Base-by-base conservation (phyloP, 1,140 invertebrate species). In the Steinernema feltiae region DNA sequence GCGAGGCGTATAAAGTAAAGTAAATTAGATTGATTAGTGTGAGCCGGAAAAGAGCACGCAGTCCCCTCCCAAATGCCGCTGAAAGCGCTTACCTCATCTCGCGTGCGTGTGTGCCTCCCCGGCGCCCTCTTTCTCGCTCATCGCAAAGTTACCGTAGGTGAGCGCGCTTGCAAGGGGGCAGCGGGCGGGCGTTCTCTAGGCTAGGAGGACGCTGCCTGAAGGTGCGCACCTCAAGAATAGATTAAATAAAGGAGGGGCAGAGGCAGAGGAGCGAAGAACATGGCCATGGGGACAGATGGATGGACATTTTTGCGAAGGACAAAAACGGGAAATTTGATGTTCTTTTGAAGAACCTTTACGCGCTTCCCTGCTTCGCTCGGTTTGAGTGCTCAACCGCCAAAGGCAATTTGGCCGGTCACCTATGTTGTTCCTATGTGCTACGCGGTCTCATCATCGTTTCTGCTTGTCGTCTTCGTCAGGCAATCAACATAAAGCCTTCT, bases 1-100 rank as follows among this genome's bases (percentile, higher is more conserved):
- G 53, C 24, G 53, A 63, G 53, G 53, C 53, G 53, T 63, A 63
- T 63, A 63, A 63, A 63, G 53, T 63, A 63, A 63, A 63, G 53
- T 63, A 63, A 63, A 63, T 63, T 63, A 63, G 53, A 63, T 63
- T 63, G 53, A 63, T 63, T 63, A 63, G 53, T 63, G 53, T 63
- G 53, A 63, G 53, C 53, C 53, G 53, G 53, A 63, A n/a, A 63
- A 63, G 53, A 63, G 53, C 53, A 27, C 12, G 24, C 15, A 63
- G 53, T 27, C n/a, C n/a, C n/a, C n/a, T n/a, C n/a, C n/a, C n/a
- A 7, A 27, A 7, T 63, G 53, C 53, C 24, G 53, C 53, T 15
- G 24, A 63, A 63, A 63, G 53, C 53, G 53, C 12, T 63, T 63
- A 63, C 53, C 53, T 63, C 53, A 27, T 63, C 53, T 7, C 3